Evolutionary conservation across 2,888 invertebrate species (phyloP).

Genomic region (Cosmopolites sordidus): DNA sequence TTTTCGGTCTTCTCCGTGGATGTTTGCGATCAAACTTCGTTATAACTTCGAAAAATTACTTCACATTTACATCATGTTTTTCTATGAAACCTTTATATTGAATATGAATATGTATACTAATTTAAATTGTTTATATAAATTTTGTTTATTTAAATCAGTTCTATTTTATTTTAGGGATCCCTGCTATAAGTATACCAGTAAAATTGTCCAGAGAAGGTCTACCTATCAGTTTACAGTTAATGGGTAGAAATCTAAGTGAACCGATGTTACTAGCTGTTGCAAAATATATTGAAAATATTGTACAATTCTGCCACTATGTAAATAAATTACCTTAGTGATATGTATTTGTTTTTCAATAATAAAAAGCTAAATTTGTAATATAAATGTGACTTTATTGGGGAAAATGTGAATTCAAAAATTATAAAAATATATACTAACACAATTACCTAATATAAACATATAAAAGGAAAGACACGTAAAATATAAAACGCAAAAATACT

Average conservation of each 20-base stretch:
- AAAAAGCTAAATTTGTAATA: conserved; percentile 7
- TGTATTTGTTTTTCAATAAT: not conserved
- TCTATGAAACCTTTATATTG: no score
- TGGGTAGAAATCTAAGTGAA: conserved; percentile 77
- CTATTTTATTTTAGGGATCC: conserved; percentile 56
- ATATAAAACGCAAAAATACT: conserved; percentile 21
- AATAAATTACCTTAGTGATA: conserved; percentile 12
- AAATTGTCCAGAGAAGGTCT: conserved; percentile 67
- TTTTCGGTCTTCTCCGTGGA: no score
- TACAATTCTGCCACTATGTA: conserved; percentile 56
- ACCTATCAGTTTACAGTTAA: conserved; percentile 84
- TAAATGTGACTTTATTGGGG: conserved; percentile 12
- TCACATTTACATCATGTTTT: conserved; percentile 1
- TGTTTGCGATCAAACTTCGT: no score
- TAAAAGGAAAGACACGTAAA: conserved; percentile 27
- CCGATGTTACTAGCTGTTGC: conserved; percentile 70
- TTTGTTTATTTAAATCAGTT: conserved; percentile 1
- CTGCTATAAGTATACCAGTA: conserved; percentile 84
- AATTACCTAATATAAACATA: conserved; percentile 15
- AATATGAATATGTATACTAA: not conserved
- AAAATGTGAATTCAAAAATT: conserved; percentile 9
- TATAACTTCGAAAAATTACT: no score
- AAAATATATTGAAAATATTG: conserved; percentile 72
- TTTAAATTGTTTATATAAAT: not conserved
- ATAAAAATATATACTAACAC: conserved; percentile 13